These are phyloP conservation scores for Lynx canadensis DNA, from an alignment of 2,113 vertebrate genomes.

Conservation along the genomic window DNA sequence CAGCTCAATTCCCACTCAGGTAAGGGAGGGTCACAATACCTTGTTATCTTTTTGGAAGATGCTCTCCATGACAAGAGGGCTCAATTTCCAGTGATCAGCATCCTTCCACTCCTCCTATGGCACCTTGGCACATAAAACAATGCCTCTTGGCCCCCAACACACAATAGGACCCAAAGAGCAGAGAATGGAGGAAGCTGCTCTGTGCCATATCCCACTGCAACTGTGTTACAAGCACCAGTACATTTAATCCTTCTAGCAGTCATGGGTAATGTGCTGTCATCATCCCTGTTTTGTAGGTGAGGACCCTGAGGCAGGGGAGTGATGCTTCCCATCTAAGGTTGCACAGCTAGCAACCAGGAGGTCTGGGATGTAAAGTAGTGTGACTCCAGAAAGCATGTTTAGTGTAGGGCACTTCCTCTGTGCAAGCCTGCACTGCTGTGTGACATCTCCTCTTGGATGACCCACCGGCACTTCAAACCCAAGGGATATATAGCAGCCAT, in stretches of 20 bases:
- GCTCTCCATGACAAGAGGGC: rapidly evolving
- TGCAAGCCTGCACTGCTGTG: rapidly evolving
- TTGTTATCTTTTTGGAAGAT: not conserved
- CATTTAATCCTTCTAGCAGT: too few species aligned
- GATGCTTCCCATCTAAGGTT: not conserved
- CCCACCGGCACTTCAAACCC: rapidly evolving
- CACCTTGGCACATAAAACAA: not conserved
- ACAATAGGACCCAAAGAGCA: not conserved
- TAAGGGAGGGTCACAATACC: not conserved
- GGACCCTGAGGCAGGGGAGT: not conserved
- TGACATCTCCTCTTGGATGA: not conserved
- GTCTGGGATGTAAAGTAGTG: not conserved
- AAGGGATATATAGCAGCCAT: not conserved
- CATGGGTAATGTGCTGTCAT: rapidly evolving
- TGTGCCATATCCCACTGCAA: not conserved
- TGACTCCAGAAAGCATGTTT: not conserved
- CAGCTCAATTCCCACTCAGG: not conserved
- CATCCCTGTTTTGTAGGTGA: not conserved
- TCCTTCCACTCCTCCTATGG: not conserved
- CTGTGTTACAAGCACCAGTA: too few species aligned
- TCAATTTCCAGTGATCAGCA: too few species aligned
- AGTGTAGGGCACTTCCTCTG: not conserved
- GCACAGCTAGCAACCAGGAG: not conserved
- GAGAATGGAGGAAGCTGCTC: not conserved
- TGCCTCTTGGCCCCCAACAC: not conserved